Base-by-base conservation (phyloP, 2,113 vertebrate species). In the Heterochromis multidens region DNA sequence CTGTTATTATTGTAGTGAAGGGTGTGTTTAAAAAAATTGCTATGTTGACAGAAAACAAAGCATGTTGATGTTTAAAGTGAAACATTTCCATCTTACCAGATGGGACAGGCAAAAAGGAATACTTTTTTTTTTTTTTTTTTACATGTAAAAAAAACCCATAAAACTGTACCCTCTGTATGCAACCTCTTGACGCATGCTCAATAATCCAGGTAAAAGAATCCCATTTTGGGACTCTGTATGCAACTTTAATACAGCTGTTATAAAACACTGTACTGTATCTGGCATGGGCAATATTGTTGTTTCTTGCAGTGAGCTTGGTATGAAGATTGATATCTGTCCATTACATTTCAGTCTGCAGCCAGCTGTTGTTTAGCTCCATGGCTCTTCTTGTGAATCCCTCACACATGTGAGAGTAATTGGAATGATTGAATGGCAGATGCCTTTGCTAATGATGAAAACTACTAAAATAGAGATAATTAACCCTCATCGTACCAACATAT, bases 401-500 rank as follows among this genome's bases (percentile, higher is more conserved):
- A 16, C 27, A 4, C 27, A 60, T 27, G 5, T n/a, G 1, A 58
- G 52, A 25, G 52, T 17, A 37, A 58, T 57, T 33, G 49, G 46
- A 16, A 76, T 25, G 49, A 21, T 4, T 76, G 27, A 56, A 56
- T 52, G 1, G 7, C 9, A 57, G 35, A 37, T 37, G 35, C 35
- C 9, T 2, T 19, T n/a, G 54, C 5, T 21, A n/a, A 21, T 4
- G 11, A 23, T 10, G 21, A 57, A 57, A n/a, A 57, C n/a, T 57
- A n/a, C 7, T 37, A 7, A 37, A 23, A 11, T 33, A n/a, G 31
- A 33, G 31, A 33, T 33, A 33, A 33, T 33, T n/a, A n/a, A n/a
- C n/a, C n/a, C n/a, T n/a, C n/a, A n/a, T n/a, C n/a, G 6, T 63
- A 63, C 0, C 61, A 63, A 23, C 3, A 1, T 63, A 23, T 63